Evolutionary conservation across 2,113 vertebrate species (phyloP).

Genomic region (Thinocorus orbignyianus): DNA sequence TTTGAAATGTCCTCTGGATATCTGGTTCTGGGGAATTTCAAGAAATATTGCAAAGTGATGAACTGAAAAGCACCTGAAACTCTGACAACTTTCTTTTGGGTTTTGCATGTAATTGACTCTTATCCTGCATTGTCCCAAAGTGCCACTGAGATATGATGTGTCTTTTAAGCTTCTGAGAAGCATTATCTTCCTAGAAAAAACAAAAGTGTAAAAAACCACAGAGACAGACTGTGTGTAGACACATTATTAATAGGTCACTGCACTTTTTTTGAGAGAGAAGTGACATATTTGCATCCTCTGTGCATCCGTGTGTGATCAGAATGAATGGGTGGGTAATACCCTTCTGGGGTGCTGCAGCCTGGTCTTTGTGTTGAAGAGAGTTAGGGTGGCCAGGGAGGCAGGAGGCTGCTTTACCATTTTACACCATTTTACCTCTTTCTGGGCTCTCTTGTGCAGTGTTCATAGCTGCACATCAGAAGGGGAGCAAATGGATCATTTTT

Average conservation of each 20-base stretch:
- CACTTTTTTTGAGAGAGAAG: not conserved
- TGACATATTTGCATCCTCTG: not conserved
- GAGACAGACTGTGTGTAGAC: not conserved
- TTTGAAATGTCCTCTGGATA: constrained; percentile 11
- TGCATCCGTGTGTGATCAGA: not conserved
- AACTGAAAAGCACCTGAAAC: constrained; percentile 24
- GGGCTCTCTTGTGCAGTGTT: not conserved
- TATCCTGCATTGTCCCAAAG: not conserved
- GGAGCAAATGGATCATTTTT: not conserved
- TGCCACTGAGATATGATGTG: constrained; percentile 7
- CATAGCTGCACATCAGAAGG: not conserved
- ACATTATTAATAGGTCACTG: not conserved
- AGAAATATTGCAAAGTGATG: constrained; percentile 26
- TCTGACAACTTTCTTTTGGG: not conserved
- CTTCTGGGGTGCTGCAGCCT: not conserved
- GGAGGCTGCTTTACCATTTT: not conserved
- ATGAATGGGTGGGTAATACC: not conserved
- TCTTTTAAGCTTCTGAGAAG: not conserved
- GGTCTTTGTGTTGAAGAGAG: not conserved
- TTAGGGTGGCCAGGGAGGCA: not conserved
- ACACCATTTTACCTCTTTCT: not conserved
- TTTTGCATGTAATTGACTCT: constrained; percentile 55
- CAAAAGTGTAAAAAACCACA: not conserved
- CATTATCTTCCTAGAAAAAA: not conserved
- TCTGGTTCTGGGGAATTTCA: constrained; percentile 37